Evolutionary conservation across 2,113 vertebrate genomes (phyloP).

Genomic region (Paralichthys olivaceus): DNA sequence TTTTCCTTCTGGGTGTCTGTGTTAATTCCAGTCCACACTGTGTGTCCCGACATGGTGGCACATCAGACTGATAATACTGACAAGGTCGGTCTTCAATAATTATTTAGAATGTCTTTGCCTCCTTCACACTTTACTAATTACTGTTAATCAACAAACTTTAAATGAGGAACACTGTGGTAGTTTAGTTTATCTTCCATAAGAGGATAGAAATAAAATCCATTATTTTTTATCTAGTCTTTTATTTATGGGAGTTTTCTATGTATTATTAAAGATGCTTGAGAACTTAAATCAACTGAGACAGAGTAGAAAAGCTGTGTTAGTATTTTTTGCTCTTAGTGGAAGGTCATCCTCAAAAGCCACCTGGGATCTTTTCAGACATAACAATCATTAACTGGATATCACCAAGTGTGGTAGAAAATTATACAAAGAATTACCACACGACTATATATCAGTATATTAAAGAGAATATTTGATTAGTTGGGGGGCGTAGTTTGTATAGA

Average conservation of each 20-base stretch:
- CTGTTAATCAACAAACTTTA: neutral
- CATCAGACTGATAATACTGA: slow-evolving; percentile 29
- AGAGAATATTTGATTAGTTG: slow-evolving; percentile 46
- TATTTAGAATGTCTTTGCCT: slow-evolving; percentile 18
- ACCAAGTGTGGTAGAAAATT: neutral
- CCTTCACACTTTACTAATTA: slow-evolving; percentile 26
- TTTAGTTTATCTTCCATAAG: neutral
- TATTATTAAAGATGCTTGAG: neutral
- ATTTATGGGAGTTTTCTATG: neutral
- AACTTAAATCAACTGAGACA: neutral
- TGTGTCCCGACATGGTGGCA: slow-evolving; percentile 31
- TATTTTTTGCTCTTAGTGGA: neutral
- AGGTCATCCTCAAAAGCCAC: neutral
- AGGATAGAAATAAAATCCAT: neutral
- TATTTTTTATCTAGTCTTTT: neutral
- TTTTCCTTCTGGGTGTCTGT: slow-evolving; percentile 46
- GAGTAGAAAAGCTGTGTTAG: neutral
- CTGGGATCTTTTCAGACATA: neutral
- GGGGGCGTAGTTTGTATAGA: neutral
- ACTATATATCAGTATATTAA: slow-evolving; percentile 1
- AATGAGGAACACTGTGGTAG: neutral
- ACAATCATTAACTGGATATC: too few species aligned
- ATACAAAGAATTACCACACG: neutral
- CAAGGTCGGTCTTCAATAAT: slow-evolving; percentile 32
- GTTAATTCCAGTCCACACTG: slow-evolving; percentile 52